Percentiles rank a stretch among this genome's conserved stretches.
Conservation (phyloP, 2,113 vertebrate species). For the Probosciger aterrimus region DNA sequence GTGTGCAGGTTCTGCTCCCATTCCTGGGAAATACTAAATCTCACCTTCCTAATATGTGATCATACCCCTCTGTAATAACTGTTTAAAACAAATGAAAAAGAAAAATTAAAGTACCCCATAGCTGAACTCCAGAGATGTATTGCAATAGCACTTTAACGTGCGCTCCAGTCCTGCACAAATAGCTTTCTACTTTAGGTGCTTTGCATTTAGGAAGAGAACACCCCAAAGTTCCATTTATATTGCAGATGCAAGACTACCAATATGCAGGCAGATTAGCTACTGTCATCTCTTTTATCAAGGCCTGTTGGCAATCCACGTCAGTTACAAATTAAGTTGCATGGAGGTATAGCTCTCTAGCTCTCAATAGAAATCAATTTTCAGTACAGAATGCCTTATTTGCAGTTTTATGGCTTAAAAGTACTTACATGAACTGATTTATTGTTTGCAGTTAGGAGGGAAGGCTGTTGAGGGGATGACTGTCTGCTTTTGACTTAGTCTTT, state of each 20-base stretch:
- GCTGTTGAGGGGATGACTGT: not conserved
- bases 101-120: not conserved
- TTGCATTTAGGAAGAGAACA: not conserved
- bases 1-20: not conserved
- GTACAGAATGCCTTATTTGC: slow-evolving; percentile 57
- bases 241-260: not conserved
- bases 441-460: not conserved
- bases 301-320: not conserved
- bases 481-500: not conserved
- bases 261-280: not conserved
- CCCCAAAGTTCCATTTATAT: not conserved
- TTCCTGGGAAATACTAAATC: not conserved
- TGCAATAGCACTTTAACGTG: not conserved
- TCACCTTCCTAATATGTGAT: not conserved
- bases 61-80: not conserved
- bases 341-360: slow-evolving; percentile 30
- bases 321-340: slow-evolving; percentile 31
- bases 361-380: slow-evolving; percentile 48
- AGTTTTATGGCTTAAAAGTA: slow-evolving; percentile 54
- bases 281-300: not conserved
- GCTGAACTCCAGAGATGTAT: not conserved
- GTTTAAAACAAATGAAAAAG: slow-evolving; percentile 11
- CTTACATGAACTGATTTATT: slow-evolving; percentile 25
- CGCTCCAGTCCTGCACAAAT: not conserved
- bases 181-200: slow-evolving; percentile 23